These are phyloP conservation scores for Philopedon plagiatum DNA, from an alignment of 2,888 invertebrate genomes.

Conservation along the genomic window DNA sequence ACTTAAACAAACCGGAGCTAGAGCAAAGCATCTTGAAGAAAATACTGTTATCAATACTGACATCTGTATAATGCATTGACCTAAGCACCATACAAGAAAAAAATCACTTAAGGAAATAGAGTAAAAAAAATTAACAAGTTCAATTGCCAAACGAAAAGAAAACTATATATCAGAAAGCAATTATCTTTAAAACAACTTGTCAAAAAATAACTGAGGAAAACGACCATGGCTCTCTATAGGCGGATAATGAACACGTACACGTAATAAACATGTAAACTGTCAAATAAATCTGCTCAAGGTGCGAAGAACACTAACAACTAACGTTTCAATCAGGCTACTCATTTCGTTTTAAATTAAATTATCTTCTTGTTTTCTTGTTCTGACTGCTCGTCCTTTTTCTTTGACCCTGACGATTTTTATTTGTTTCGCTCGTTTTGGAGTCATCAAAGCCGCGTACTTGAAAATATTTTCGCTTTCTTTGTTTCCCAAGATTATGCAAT, in stretches of 20 bases:
- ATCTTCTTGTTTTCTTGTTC: constrained; percentile 56
- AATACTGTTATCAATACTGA: too few relatives aligned
- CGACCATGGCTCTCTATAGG: constrained; percentile 16
- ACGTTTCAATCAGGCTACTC: constrained; percentile 63
- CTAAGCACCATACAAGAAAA: too few relatives aligned
- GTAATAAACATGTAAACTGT: constrained; percentile 48
- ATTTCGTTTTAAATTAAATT: constrained; percentile 64
- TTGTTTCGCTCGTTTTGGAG: neutral
- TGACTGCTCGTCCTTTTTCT: constrained; percentile 17
- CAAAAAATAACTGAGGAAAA: constrained; percentile 39
- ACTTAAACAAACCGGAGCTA: too few relatives aligned
- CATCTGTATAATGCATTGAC: too few relatives aligned
- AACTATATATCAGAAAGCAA: constrained; percentile 45
- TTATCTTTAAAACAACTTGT: constrained; percentile 37
- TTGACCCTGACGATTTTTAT: neutral
- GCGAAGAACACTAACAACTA: constrained; percentile 60
- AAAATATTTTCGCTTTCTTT: too few relatives aligned
- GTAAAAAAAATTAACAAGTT: too few relatives aligned
- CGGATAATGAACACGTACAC: constrained; percentile 36
- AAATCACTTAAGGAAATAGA: too few relatives aligned
- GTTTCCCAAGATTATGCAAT: too few relatives aligned
- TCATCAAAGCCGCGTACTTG: too few relatives aligned
- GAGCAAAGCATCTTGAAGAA: too few relatives aligned
- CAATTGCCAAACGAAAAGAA: neutral
- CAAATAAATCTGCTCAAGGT: constrained; percentile 55